Base-by-base conservation (phyloP, 2,888 invertebrate genomes). In the Myopa testacea region DNA sequence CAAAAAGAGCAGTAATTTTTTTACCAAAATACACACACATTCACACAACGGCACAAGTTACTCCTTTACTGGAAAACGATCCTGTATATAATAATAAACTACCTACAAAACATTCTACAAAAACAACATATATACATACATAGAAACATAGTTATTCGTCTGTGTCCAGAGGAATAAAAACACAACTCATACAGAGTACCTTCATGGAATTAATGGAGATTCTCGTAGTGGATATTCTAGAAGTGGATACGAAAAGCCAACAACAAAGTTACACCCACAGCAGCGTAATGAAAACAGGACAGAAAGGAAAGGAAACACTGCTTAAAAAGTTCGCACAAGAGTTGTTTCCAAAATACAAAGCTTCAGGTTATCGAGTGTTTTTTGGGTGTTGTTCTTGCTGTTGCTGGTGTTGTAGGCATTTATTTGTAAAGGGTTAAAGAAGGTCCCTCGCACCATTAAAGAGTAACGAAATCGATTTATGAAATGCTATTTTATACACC, bases 281-380 rank as follows among this genome's bases (percentile, higher is more conserved):
- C 7, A 45, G 45, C 45, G 45, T 45, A 45, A 8, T 45, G 45
- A 3, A 45, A 45, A 10, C 7, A 45, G 10, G 10, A 45, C 6
- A 6, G 45, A 45, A 8, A 6, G 7, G 45, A 45, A 45, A 3
- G 7, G 45, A 45, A 45, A 3, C 60, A 73, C 40, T 38, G 62
- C 73, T 62, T 62, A 19, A 62, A 62, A 73, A 63, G 62, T 62
- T 62, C 62, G 38, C 45, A 45, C 40, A 62, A 73, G 40, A 14
- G 55, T 55, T 55, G 45, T 62, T 73, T 60, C 73, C 73, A 73
- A 73, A 73, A 73, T 62, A 63, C 60, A 45, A 73, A 73, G 52
- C 62, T 45, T 58, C 58, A 16, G 52, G 50, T 26, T 70, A 14
- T 62, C 38, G 73, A 72, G 62, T 45, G 55, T n/a, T n/a, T n/a